These are phyloP conservation scores for Caenorhabditis imperialis DNA, from an alignment of 2,888 invertebrate genomes.

Conservation along the genomic window DNA sequence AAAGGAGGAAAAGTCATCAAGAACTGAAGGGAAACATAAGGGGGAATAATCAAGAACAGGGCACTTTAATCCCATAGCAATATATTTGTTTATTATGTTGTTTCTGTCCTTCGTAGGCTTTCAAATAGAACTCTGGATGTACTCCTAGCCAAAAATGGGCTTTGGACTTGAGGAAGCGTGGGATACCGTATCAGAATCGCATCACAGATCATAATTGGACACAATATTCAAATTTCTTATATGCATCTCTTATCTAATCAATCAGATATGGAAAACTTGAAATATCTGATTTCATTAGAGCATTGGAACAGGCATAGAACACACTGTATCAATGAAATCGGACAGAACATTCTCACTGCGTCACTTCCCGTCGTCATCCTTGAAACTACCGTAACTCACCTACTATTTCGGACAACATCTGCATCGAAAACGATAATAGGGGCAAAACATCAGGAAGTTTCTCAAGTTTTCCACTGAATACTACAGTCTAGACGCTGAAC, in stretches of 20 bases:
- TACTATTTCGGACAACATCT: not conserved
- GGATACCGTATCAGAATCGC: constrained; percentile 16
- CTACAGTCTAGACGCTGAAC: constrained; percentile 25
- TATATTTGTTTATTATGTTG: constrained; percentile 23
- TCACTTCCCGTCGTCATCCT: no score
- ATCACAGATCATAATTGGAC: constrained; percentile 42
- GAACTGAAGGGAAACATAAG: constrained; percentile 14
- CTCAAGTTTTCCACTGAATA: constrained; percentile 6
- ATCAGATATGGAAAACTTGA: not conserved
- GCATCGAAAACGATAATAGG: constrained; percentile 1
- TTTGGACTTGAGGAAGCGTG: not conserved
- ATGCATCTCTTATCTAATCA: constrained; percentile 30
- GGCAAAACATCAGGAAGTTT: constrained; percentile 40
- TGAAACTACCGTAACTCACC: not conserved
- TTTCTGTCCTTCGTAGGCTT: constrained; percentile 13
- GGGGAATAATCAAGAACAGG: constrained; percentile 20
- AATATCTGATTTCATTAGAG: constrained; percentile 18
- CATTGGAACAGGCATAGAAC: constrained; percentile 28
- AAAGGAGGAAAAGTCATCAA: constrained; percentile 27
- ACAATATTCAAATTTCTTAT: no score
- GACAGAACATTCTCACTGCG: no score
- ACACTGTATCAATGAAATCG: no score
- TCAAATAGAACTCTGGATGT: constrained; percentile 20
- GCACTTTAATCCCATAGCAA: constrained; percentile 22
- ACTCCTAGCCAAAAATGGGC: not conserved